A percentile compares a stretch with the other conserved stretches of the same genome.
Conservation (phyloP, 2,888 invertebrate genomes). For the Perithous albicinctus region DNA sequence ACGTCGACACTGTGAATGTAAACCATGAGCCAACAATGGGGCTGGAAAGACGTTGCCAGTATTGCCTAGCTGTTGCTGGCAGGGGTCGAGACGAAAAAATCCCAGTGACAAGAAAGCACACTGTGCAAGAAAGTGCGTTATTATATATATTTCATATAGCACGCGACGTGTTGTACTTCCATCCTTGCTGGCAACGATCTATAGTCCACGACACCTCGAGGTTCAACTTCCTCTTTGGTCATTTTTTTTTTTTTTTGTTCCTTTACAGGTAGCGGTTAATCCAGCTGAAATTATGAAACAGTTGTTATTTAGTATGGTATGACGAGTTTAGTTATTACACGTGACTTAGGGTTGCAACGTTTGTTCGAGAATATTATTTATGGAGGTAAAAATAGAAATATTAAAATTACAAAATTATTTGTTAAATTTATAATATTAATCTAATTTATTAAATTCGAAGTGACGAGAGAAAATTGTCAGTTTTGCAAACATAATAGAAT, state of each 20-base stretch:
- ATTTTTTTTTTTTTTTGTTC: background rate
- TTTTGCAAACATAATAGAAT: too few species aligned
- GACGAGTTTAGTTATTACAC: too few species aligned
- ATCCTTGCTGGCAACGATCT: slow-evolving; percentile 20
- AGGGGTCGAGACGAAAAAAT: slow-evolving; percentile 10
- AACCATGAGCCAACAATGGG: slow-evolving; percentile 45
- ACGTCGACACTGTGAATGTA: slow-evolving; percentile 35
- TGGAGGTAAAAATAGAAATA: too few species aligned
- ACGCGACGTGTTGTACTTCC: background rate
- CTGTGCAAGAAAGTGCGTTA: slow-evolving; percentile 19
- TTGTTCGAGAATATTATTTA: too few species aligned
- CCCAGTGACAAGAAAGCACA: slow-evolving; percentile 26
- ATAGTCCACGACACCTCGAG: slow-evolving; percentile 30
- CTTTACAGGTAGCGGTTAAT: too few species aligned
- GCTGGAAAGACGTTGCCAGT: slow-evolving; percentile 52
- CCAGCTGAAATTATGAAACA: too few species aligned
- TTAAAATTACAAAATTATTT: too few species aligned
- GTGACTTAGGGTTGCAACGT: too few species aligned
- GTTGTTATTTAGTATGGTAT: too few species aligned
- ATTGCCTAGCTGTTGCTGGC: slow-evolving; percentile 4
- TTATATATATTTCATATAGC: slow-evolving; percentile 22
- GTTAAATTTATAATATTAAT: too few species aligned
- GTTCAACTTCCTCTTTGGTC: background rate
- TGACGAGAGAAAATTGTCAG: too few species aligned
- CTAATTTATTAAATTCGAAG: too few species aligned